Evolutionary conservation across 2,888 invertebrate species (phyloP), one percentile per base, ranked within the genome.

Genomic region (Acrocyrtus sp.): DNA sequence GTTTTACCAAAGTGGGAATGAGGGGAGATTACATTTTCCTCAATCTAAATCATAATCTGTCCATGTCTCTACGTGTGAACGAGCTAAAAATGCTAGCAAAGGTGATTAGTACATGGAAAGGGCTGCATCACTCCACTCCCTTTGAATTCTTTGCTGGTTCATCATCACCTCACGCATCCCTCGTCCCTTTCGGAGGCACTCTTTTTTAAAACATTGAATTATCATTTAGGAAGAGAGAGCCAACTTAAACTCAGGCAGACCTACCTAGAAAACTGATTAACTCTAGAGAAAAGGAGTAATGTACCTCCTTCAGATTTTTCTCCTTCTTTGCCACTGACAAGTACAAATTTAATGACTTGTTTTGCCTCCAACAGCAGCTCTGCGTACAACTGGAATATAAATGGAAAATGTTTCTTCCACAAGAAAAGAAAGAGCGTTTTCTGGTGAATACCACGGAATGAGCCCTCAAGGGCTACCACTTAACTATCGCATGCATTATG

Each of bases 391-490:
- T n/a, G 21, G 10, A 43, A 41, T 15, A 39, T 48, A 41, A 47
- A 41, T 26, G 57, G 45, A 58, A 58, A 58, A 58, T 56, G 27
- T 17, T 29, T 22, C 48, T 50, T 57, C 50, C 50, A 66, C 54
- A 39, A n/a, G 66, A 67, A 56, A 68, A 60, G 48, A 68, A 58
- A 53, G 27, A 48, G 15, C 19, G 22, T 53, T 29, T 22, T 34
- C 17, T 19, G 17, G 24, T 21, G 21, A 27, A 10, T 21, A 24
- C 22, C 58, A 51, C 60, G 53, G 48, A 69, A 62, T 61, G 69
- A 69, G 69, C 61, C 69, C 62, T 69, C 19, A 69, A 61, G 69
- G 62, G n/a, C 62, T 51, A 34, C 51, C 39, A 39, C 5, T n/a
- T n/a, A n/a, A n/a, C n/a, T n/a, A n/a, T n/a, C n/a, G n/a, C n/a